Evolutionary conservation across 2,888 invertebrate genomes (phyloP).

Genomic region (Cylloceria caligata): DNA sequence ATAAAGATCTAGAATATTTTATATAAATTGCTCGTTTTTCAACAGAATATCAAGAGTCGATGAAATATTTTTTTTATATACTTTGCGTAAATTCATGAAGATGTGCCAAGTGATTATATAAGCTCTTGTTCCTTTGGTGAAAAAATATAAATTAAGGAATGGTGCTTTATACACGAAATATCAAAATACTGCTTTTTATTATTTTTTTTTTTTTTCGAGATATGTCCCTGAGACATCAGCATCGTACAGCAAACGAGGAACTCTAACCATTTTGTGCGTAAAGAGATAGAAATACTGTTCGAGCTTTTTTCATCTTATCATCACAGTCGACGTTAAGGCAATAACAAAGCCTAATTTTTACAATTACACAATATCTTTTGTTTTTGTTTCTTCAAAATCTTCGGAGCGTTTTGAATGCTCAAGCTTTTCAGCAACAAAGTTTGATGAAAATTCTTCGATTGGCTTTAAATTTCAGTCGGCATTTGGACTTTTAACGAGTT

Average conservation of each 20-base stretch:
- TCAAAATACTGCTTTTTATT: conserved; percentile 20
- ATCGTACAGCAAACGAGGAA: conserved; percentile 45
- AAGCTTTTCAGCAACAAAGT: not conserved
- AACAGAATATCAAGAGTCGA: not conserved
- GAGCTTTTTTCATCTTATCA: conserved; percentile 17
- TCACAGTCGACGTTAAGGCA: conserved; percentile 1
- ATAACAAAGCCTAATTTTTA: not conserved
- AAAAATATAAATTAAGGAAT: not conserved
- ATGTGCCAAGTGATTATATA: not conserved
- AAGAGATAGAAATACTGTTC: conserved; percentile 27
- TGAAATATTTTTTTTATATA: not conserved
- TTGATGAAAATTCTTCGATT: not conserved
- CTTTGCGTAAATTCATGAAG: not conserved
- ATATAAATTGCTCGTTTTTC: conserved; percentile 73
- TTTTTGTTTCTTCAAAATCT: not conserved
- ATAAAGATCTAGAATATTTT: conserved; percentile 82
- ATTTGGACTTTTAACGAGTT: no score
- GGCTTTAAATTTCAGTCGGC: no score
- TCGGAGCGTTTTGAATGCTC: not conserved
- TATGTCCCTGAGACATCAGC: not conserved
- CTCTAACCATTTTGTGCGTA: conserved; percentile 54
- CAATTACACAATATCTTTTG: not conserved
- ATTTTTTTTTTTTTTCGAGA: conserved; percentile 18
- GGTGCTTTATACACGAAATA: not conserved
- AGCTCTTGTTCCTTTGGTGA: not conserved